Conservation (phyloP, 1,140 invertebrate species). For the Helicoverpa zea region DNA sequence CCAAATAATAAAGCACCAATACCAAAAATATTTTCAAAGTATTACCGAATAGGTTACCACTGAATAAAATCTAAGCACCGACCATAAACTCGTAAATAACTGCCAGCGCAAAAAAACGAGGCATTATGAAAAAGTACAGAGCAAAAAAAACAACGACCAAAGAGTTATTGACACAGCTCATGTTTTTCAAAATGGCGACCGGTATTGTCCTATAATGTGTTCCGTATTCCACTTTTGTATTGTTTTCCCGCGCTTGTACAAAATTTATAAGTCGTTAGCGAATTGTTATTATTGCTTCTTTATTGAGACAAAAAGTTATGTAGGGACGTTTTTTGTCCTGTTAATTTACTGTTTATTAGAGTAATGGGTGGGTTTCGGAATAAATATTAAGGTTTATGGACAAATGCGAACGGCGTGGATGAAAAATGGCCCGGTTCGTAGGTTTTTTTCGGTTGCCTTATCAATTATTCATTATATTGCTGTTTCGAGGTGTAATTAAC, state of each 20-base stretch:
- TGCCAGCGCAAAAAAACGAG: slow-evolving; percentile 41
- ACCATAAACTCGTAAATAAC: slow-evolving; percentile 29
- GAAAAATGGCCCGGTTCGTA: slow-evolving; percentile 3
- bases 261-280: slow-evolving; percentile 47
- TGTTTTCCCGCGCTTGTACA: slow-evolving; percentile 27
- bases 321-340: slow-evolving; percentile 29
- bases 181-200: slow-evolving; percentile 44
- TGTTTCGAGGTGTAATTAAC: not conserved
- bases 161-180: slow-evolving; percentile 53
- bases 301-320: slow-evolving; percentile 41
- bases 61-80: slow-evolving; percentile 22
- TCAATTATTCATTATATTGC: not conserved
- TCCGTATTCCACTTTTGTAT: slow-evolving; percentile 33
- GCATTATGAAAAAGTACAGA: slow-evolving; percentile 34
- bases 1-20: not conserved
- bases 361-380: slow-evolving; percentile 13
- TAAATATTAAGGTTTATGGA: slow-evolving; percentile 33
- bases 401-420: slow-evolving; percentile 28
- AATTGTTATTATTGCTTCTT: slow-evolving; percentile 37
- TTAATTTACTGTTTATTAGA: slow-evolving; percentile 43
- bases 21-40: slow-evolving; percentile 8
- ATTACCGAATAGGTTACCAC: slow-evolving; percentile 23
- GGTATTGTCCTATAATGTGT: slow-evolving; percentile 52
- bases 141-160: slow-evolving; percentile 40
- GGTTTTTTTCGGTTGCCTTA: slow-evolving; percentile 11